Base-by-base conservation (phyloP, 1,140 invertebrate genomes). In the Macrobrachium rosenbergii region DNA sequence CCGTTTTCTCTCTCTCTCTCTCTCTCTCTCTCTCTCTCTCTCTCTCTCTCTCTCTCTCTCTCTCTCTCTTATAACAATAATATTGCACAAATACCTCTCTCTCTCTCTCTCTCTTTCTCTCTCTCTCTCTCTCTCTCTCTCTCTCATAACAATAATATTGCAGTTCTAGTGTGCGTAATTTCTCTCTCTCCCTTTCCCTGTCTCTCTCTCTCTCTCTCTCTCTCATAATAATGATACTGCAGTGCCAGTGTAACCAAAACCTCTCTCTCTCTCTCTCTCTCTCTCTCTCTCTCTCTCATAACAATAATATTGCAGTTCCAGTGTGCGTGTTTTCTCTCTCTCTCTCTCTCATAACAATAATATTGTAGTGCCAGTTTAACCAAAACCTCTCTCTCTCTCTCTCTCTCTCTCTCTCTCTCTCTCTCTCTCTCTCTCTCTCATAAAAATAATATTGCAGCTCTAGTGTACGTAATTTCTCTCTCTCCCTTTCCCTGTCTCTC, bases 1-100 rank as follows among this genome's bases (percentile, higher is more conserved):
- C 52, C 19, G 21, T 6, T 72, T n/a, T 72, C 67, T 72, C 21
- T 69, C 21, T 72, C n/a, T 72, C 67, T 72, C n/a, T 72, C n/a
- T 72, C 67, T 72, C 67, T 72, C 67, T 72, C 67, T 72, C 67
- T 72, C 67, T 72, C 67, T 72, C n/a, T 72, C 21, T 23, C 67
- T 23, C 67, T 67, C 63, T 67, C 63, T 5, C 63, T 67, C 10
- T 67, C 63, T 67, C 63, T 67, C 63, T 67, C 10, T 67, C 63
- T 67, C 10, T 67, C 63, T 67, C 10, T 67, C 63, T 67, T 16
- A 12, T 16, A 64, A n/a, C 12, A 14, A 6, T n/a, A n/a, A n/a
- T n/a, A n/a, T n/a, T 6, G 12, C 63, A 23, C 5, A n/a, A n/a
- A n/a, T n/a, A 8, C 6, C 52, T 52, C 52, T 52, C 52, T 52